These are phyloP conservation scores for Conomelus anceps DNA, from an alignment of 2,888 invertebrate species.

Conservation along the genomic window DNA sequence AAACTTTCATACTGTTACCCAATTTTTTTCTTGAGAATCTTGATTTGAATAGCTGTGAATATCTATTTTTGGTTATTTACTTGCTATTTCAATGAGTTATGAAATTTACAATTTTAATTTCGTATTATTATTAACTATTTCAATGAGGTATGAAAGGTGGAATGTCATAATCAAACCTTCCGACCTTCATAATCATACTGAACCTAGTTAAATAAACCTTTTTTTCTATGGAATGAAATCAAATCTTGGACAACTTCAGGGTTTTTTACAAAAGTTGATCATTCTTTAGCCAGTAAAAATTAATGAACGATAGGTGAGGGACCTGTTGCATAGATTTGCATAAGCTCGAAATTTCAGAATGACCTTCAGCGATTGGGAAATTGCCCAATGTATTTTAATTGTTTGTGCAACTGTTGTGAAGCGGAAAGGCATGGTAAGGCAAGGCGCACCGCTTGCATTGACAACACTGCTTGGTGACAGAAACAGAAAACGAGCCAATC, in stretches of 20 bases:
- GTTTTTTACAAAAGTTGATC: background rate
- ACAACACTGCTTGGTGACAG: background rate
- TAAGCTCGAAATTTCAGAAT: background rate
- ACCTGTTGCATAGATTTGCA: background rate
- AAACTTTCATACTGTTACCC: too few species aligned
- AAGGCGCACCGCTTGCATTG: background rate
- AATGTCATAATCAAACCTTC: too few species aligned
- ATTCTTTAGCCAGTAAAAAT: background rate
- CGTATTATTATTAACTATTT: too few species aligned
- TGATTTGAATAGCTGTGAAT: too few species aligned
- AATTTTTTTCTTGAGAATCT: too few species aligned
- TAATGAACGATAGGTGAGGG: background rate
- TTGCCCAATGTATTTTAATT: background rate
- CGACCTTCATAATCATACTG: too few species aligned
- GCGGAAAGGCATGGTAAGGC: background rate
- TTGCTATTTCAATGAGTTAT: too few species aligned
- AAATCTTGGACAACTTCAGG: background rate
- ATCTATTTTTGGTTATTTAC: too few species aligned
- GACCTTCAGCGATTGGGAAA: background rate
- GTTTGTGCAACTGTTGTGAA: background rate
- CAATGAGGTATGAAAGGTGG: too few species aligned
- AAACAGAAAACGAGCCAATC: background rate
- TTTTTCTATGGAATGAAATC: too few species aligned
- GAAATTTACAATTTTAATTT: too few species aligned
- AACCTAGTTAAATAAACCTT: too few species aligned